phyloP scores from a whole-genome alignment of 2,797 vertebrate species.

The Phrynocephalus vlangalii region DNA sequence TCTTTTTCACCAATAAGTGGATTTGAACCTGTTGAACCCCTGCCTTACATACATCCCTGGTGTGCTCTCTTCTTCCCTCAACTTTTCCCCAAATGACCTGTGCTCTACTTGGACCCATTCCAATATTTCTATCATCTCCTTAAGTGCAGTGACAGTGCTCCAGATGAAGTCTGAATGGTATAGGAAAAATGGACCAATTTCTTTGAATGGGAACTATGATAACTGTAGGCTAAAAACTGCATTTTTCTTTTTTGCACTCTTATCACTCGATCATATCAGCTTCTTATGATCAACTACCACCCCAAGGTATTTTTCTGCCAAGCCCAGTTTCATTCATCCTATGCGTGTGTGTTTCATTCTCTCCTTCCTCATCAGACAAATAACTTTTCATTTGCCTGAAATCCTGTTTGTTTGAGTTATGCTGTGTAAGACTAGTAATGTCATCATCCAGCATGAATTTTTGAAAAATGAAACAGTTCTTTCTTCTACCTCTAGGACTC shows the following conservation, averaged over 20 bases:
- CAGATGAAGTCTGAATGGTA: neutral
- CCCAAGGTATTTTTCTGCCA: neutral
- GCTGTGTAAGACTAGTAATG: too few relatives aligned
- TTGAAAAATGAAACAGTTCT: too few relatives aligned
- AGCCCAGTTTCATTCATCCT: neutral
- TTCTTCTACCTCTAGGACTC: too few relatives aligned
- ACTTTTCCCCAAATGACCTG: neutral
- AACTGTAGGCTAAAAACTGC: neutral
- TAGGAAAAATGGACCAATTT: neutral
- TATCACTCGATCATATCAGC: neutral
- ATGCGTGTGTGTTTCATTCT: neutral
- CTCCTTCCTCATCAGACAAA: neutral
- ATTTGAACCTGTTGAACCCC: too few relatives aligned
- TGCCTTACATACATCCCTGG: too few relatives aligned
- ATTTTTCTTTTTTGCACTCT: neutral
- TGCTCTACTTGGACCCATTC: too few relatives aligned
- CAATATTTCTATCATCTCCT: too few relatives aligned
- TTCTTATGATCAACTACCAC: neutral
- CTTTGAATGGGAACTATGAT: neutral
- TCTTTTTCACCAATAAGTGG: too few relatives aligned
- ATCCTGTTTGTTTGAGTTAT: too few relatives aligned
- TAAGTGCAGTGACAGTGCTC: neutral
- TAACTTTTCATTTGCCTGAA: slow-evolving; percentile 1
- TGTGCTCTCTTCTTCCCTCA: neutral
- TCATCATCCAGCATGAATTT: too few relatives aligned